phyloP scores from a whole-genome alignment of 2,888 invertebrate genomes.

The Melitaea athalia region DNA sequence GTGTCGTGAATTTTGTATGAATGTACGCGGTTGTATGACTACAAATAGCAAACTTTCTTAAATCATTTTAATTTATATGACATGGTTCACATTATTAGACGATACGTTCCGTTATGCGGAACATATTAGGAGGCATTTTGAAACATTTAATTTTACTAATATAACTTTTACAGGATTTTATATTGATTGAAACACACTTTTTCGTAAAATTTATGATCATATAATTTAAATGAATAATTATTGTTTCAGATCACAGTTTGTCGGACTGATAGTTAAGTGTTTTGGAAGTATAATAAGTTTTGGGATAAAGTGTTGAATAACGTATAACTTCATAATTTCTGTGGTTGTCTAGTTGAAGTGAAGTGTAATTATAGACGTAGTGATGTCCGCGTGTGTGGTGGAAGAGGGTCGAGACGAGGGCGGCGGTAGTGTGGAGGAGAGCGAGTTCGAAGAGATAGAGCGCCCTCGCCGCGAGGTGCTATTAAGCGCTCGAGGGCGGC shows the following conservation, averaged over 20 bases:
- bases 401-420: conserved; percentile 69
- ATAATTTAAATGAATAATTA: neutral
- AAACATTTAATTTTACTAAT: neutral
- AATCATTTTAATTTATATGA: neutral
- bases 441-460: conserved; percentile 65
- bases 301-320: conserved; percentile 11
- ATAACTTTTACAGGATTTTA: too few relatives aligned
- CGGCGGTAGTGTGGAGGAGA: conserved; percentile 43
- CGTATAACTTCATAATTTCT: conserved; percentile 13
- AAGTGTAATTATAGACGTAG: conserved; percentile 10
- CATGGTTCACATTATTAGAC: neutral
- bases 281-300: conserved; percentile 21
- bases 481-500: conserved; percentile 80
- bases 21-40: neutral
- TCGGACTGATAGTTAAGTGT: neutral
- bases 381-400: conserved; percentile 73
- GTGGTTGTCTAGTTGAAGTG: neutral
- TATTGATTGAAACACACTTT: too few relatives aligned
- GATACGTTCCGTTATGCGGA: neutral
- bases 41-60: neutral
- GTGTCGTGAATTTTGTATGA: neutral
- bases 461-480: conserved; percentile 77
- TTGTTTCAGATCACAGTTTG: conserved; percentile 36
- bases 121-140: neutral
- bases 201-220: too few relatives aligned